These are phyloP conservation scores for Lamprologus speciosus DNA, from an alignment of 2,113 vertebrate species.

Conservation along the genomic window DNA sequence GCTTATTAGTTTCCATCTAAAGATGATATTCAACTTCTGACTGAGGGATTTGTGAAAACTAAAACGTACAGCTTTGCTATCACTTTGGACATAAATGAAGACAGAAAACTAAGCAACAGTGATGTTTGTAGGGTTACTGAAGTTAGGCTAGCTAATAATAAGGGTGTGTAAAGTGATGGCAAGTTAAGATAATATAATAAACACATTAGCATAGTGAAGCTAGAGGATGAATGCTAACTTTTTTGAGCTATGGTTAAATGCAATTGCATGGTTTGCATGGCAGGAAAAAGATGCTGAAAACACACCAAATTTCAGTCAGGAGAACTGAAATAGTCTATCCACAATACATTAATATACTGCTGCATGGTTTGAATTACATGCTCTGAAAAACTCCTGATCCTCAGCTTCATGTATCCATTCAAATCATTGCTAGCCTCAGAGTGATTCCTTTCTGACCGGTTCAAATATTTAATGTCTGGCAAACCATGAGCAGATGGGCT, in stretches of 20 bases:
- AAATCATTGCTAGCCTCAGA: background rate
- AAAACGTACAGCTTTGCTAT: background rate
- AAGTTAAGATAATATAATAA: accelerated
- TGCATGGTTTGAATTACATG: background rate
- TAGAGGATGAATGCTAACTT: background rate
- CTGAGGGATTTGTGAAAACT: background rate
- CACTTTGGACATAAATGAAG: background rate
- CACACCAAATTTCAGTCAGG: background rate
- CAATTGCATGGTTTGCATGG: accelerated
- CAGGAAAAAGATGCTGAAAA: background rate
- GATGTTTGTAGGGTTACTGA: background rate
- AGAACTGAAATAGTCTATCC: background rate
- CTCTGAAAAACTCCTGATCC: background rate
- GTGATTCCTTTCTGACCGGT: accelerated
- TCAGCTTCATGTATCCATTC: background rate
- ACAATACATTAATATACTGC: background rate
- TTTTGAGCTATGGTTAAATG: background rate
- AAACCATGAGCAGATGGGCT: background rate
- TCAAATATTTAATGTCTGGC: background rate
- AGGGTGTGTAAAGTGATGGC: accelerated
- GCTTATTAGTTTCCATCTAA: background rate
- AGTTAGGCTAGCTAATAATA: background rate
- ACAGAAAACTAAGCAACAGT: background rate
- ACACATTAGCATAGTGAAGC: background rate
- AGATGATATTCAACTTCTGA: background rate